Base-by-base conservation (phyloP, 2,888 invertebrate genomes). In the Erynnis tages region DNA sequence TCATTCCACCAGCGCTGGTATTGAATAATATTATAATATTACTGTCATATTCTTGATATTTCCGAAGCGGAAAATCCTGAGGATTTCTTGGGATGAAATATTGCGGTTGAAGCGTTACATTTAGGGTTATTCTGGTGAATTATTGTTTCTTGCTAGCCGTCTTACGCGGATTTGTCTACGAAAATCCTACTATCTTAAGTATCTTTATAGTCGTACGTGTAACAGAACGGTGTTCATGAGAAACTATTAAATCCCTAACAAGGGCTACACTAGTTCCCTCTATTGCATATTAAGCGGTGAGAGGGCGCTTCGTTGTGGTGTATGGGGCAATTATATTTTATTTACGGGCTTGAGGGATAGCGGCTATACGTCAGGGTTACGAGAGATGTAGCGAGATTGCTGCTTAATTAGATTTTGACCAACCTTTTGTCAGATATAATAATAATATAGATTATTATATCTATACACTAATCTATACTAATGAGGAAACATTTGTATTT, bases 231-330 rank as follows among this genome's bases (percentile, higher is more conserved):
- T 14, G 13, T 13, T 13, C 11, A 6, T 3, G 32, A 32, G 14
- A 32, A 32, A 34, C 8, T 8, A 34, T 34, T 34, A 8, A 34
- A 16, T 4, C 8, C 32, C 2, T 7, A 16, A 34, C 16, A 34
- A 34, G 32, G 32, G 32, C 10, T 5, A 14, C 32, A 16, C 34
- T 34, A 34, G 34, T 16, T 14, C 34, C 34, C 34, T 34, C 34
- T 34, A 34, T 34, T n/a, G 34, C 34, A 34, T 34, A 16, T 34
- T 34, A 34, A 34, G 34, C 16, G 34, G 34, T 34, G 14, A 16
- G 16, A 14, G 14, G 16, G 34, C 11, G 16, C 32, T 34, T 34
- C 4, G 34, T n/a, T 34, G 32, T n/a, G 32, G 32, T 16, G 32
- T 14, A 8, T 16, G 32, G 32, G 32, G 32, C 32, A 34, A 34